Evolutionary conservation across 1,140 invertebrate species (phyloP), one percentile per base, ranked within the genome.

Genomic region (Nephila pilipes): DNA sequence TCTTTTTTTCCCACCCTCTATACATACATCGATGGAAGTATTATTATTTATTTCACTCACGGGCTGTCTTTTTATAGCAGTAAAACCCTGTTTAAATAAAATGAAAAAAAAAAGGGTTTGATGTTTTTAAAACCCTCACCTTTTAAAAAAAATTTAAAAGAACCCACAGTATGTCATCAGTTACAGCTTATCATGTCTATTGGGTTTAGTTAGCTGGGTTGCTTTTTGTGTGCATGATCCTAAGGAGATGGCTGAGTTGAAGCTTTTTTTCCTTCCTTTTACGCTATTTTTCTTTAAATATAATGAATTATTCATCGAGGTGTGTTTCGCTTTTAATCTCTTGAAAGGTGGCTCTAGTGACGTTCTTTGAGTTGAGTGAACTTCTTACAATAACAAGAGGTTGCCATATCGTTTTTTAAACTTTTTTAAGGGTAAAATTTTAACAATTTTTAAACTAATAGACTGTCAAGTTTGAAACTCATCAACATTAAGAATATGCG

Each of bases 251-350:
- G n/a, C 58, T 12, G 46, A 60, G 85, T 25, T n/a, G 55, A n/a
- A 32, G 25, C 12, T 25, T 57, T 65, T 65, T 75, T 90, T 90
- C 80, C 14, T 63, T 63, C 85, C 55, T 80, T 38, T 69, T 57
- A 29, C 32, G 75, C n/a, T 58, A 32, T 58, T 90, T 80, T 63
- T 65, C 85, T 87, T 87, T 75, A 69, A 89, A 90, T 81, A 90
- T 90, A 90, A 92, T 92, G 90, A 92, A 92, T 92, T 92, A 92
- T 92, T 92, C 90, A 92, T 85, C 60, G 60, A 85, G 22, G 80
- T 85, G 58, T 85, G 29, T 92, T 85, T 85, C 38, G 46, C 90
- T 85, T 92, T 85, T 85, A 92, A 92, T 92, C 90, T 92, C 60
- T 92, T 22, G 60, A 85, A 69, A 85, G 60, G 57, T 46, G 38